Evolutionary conservation across 1,140 invertebrate genomes (phyloP).

Genomic region (Diachasma alloeum): DNA sequence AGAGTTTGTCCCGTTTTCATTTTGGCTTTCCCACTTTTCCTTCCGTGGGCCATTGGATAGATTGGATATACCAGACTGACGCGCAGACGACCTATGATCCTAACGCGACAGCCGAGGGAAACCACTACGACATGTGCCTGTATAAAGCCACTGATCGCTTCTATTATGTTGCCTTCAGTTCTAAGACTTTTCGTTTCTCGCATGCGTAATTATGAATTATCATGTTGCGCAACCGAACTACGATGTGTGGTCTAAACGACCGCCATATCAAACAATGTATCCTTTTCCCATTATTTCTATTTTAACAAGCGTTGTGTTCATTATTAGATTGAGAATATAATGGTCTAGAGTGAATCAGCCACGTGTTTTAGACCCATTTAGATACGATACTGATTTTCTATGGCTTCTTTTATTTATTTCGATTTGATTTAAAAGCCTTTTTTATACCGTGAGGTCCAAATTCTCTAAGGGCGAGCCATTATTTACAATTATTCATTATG

Average conservation of each 20-base stretch:
- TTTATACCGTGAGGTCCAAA: too few species aligned
- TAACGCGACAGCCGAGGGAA: conserved; percentile 23
- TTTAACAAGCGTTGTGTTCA: neutral
- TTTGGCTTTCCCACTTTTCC: neutral
- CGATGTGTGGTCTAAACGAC: neutral
- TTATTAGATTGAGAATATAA: too few species aligned
- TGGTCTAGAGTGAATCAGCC: too few species aligned
- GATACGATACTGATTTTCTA: too few species aligned
- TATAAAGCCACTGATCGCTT: conserved; percentile 11
- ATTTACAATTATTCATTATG: too few species aligned
- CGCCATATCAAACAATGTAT: neutral
- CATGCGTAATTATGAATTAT: conserved; percentile 51
- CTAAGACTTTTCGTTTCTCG: conserved; percentile 28
- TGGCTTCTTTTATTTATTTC: too few species aligned
- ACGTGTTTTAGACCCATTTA: too few species aligned
- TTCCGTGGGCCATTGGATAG: neutral
- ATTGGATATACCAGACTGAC: neutral
- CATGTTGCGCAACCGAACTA: conserved; percentile 39
- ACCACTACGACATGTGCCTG: conserved; percentile 17
- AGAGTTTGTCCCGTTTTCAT: too few species aligned
- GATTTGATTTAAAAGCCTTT: too few species aligned
- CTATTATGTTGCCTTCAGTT: neutral
- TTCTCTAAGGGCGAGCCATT: too few species aligned
- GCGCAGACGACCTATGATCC: conserved; percentile 39
- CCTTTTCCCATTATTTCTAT: neutral